Conservation (phyloP, 2,113 vertebrate species). For the Monarcha castaneiventris region DNA sequence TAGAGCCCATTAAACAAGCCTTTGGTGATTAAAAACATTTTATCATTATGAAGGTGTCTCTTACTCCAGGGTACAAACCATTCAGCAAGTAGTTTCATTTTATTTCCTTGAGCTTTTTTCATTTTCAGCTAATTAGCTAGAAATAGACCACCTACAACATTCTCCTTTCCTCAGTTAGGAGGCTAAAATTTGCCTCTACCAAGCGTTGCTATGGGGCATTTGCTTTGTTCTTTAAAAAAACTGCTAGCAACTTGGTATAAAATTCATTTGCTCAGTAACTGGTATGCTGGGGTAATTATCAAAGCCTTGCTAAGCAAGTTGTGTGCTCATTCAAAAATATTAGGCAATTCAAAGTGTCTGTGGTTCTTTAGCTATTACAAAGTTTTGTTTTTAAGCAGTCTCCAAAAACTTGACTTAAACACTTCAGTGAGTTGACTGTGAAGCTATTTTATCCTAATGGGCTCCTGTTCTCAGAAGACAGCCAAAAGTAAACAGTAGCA, state of each 20-base stretch:
- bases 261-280: constrained; percentile 15
- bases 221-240: constrained; percentile 30
- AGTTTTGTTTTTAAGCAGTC: not conserved
- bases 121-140: constrained; percentile 58
- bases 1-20: not conserved
- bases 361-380: constrained; percentile 14
- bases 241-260: constrained; percentile 20
- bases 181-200: constrained; percentile 38
- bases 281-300: not conserved
- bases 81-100: constrained; percentile 39
- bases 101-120: constrained; percentile 43
- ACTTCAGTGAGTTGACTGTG: not conserved
- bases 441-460: not conserved
- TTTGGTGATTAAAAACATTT: constrained; percentile 43
- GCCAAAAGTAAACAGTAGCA: not conserved
- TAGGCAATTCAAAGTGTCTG: not conserved
- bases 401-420: not conserved
- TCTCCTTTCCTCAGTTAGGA: not conserved
- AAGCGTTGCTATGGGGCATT: constrained; percentile 42
- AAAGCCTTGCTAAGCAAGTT: constrained; percentile 7
- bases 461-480: not conserved
- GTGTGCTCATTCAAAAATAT: constrained; percentile 5
- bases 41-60: constrained; percentile 42
- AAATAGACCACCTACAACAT: constrained; percentile 39
- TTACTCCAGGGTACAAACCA: not conserved